A percentile compares a stretch with the other conserved stretches of the same genome.
These are phyloP conservation scores for Cotesia vestalis DNA, from an alignment of 1,140 invertebrate genomes.

Conservation along the genomic window DNA sequence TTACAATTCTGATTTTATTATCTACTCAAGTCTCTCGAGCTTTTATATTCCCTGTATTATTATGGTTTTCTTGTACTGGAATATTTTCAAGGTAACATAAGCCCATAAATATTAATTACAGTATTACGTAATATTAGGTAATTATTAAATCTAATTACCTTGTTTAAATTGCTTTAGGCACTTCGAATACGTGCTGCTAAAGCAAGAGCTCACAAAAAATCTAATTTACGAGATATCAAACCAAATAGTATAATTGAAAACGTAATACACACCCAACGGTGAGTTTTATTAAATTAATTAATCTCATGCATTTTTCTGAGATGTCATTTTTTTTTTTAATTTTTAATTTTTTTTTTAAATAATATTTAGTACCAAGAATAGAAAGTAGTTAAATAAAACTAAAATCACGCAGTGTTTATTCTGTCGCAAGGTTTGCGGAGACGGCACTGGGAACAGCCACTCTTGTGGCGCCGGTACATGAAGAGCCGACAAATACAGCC, in stretches of 20 bases:
- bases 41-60: conserved; percentile 99
- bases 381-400: conserved; percentile 53
- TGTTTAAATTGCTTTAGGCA: conserved; percentile 65
- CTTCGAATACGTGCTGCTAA: conserved; percentile 86
- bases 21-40: conserved; percentile 96
- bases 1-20: conserved; percentile 98
- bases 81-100: conserved; percentile 89
- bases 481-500: conserved; percentile 87
- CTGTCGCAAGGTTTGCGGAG: conserved; percentile 77
- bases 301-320: background rate
- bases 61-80: conserved; percentile 98
- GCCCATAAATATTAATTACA: background rate
- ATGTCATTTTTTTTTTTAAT: conserved; percentile 3
- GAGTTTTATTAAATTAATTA: conserved; percentile 38
- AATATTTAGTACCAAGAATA: no score
- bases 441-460: conserved; percentile 76
- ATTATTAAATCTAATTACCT: background rate
- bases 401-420: conserved; percentile 67
- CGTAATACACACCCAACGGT: conserved; percentile 78
- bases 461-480: conserved; percentile 69
- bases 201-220: conserved; percentile 77
- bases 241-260: conserved; percentile 90
- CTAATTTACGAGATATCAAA: conserved; percentile 76
- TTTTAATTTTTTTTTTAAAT: background rate
- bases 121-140: no score